A percentile compares a stretch with the other conserved stretches of the same genome.
These are phyloP conservation scores for Aythya fuligula DNA, from an alignment of 2,797 vertebrate species.

Conservation along the genomic window DNA sequence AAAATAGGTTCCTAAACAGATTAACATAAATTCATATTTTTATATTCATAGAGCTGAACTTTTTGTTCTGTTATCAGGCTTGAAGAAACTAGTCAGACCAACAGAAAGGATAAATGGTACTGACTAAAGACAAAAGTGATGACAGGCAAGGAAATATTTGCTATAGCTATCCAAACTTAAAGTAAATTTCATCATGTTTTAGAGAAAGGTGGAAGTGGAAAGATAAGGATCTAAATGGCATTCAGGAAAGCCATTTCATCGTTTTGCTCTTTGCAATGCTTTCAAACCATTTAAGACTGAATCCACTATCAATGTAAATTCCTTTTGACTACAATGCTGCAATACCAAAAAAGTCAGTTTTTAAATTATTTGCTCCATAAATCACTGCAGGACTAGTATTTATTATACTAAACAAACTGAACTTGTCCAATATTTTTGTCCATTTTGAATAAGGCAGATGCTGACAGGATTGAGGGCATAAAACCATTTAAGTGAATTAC, in stretches of 20 bases:
- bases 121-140: neutral
- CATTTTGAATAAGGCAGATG: slow-evolving; percentile 6
- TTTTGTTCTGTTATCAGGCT: neutral
- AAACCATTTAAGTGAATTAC: neutral
- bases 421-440: neutral
- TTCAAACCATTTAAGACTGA: neutral
- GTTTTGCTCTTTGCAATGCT: neutral
- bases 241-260: neutral
- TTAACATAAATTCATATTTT: neutral
- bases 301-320: neutral
- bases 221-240: neutral
- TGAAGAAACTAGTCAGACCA: neutral
- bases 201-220: neutral
- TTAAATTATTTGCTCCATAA: slow-evolving; percentile 8
- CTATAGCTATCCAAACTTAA: neutral
- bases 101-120: neutral
- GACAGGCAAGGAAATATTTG: neutral
- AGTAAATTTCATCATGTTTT: neutral
- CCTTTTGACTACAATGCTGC: neutral
- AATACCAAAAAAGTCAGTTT: neutral
- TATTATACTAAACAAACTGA: neutral
- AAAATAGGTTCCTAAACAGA: neutral
- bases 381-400: neutral
- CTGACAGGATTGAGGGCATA: slow-evolving; percentile 12
- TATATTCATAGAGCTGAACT: neutral